These are phyloP conservation scores for Leucopsar rothschildi DNA, from an alignment of 2,113 vertebrate genomes.

Conservation along the genomic window DNA sequence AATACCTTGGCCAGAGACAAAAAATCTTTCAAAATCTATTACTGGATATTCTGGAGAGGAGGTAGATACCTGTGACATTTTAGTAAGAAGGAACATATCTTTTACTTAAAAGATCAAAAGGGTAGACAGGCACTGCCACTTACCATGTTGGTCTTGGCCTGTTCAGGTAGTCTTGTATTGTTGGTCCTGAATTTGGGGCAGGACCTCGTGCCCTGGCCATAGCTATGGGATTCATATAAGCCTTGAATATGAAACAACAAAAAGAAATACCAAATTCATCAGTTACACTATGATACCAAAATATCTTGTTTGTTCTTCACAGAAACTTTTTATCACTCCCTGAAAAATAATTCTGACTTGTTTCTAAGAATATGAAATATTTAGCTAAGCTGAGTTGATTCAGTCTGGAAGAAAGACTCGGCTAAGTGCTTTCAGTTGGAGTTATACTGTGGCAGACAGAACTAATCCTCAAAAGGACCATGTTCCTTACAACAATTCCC, in stretches of 20 bases:
- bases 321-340: neutral
- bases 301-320: neutral
- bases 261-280: neutral
- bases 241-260: slow-evolving; percentile 70
- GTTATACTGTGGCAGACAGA: neutral
- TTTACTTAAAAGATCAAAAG: neutral
- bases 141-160: slow-evolving; percentile 97
- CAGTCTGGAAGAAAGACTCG: neutral
- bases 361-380: neutral
- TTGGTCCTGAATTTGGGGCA: slow-evolving; percentile 83
- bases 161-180: slow-evolving; percentile 96
- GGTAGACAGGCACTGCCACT: slow-evolving; percentile 33
- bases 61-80: neutral
- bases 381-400: neutral
- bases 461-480: neutral
- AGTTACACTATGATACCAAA: neutral
- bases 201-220: slow-evolving; percentile 93
- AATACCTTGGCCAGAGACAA: neutral
- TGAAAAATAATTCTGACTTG: neutral
- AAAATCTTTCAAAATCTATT: neutral
- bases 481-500: neutral
- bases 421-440: neutral
- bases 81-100: neutral
- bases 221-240: slow-evolving; percentile 97
- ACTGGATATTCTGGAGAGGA: neutral